These are phyloP conservation scores for Brenthis ino DNA, from an alignment of 2,888 invertebrate species.

Conservation along the genomic window DNA sequence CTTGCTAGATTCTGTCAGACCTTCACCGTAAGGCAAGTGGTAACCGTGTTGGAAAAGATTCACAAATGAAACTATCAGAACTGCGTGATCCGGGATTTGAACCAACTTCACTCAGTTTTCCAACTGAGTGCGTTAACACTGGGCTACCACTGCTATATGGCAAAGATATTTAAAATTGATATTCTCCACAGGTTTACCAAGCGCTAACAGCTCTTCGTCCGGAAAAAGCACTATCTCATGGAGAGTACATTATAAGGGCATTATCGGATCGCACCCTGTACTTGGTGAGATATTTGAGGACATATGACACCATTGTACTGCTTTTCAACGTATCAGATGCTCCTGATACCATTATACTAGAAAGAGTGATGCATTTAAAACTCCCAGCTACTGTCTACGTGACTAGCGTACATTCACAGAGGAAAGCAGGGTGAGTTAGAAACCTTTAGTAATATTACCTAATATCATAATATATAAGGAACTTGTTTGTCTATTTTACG, in stretches of 20 bases:
- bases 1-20: too few species aligned
- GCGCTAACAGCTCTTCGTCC: slow-evolving; percentile 74
- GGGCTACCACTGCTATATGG: background rate
- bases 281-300: slow-evolving; percentile 46
- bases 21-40: too few species aligned
- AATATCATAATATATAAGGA: slow-evolving; percentile 1
- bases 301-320: slow-evolving; percentile 53
- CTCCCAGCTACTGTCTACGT: slow-evolving; percentile 51
- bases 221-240: slow-evolving; percentile 54
- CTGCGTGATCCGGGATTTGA: too few species aligned
- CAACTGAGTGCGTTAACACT: background rate
- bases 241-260: slow-evolving; percentile 66
- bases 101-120: too few species aligned
- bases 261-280: slow-evolving; percentile 53
- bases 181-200: slow-evolving; percentile 74
- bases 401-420: slow-evolving; percentile 53
- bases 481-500: background rate
- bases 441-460: background rate
- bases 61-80: too few species aligned
- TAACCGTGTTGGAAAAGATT: too few species aligned
- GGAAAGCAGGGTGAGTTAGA: slow-evolving; percentile 49
- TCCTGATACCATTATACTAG: slow-evolving; percentile 60
- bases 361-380: slow-evolving; percentile 45
- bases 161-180: background rate
- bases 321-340: slow-evolving; percentile 73